These are phyloP conservation scores for Streptopelia turtur DNA, from an alignment of 2,797 vertebrate genomes.

Conservation along the genomic window DNA sequence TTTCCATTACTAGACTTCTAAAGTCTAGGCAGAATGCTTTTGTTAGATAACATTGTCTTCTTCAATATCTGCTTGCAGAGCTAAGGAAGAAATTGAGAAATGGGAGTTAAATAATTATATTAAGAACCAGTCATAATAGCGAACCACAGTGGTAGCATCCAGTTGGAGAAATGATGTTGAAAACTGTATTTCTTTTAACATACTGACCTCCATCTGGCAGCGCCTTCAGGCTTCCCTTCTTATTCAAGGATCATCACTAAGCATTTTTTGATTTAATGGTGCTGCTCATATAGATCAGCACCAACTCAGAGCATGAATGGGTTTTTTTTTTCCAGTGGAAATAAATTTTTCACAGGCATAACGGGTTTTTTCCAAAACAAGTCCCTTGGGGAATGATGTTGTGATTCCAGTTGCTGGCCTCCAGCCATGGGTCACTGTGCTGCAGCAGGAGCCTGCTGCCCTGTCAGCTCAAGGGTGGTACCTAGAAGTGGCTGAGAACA, in stretches of 20 bases:
- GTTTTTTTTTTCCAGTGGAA: background rate
- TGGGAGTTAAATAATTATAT: background rate
- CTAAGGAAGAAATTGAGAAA: background rate
- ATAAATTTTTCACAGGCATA: background rate
- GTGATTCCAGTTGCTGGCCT: background rate
- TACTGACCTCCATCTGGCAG: background rate
- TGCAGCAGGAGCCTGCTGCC: background rate
- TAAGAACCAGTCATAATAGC: background rate
- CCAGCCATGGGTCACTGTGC: fast-evolving
- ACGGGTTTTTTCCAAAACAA: background rate
- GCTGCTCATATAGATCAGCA: background rate
- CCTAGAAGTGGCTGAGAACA: background rate
- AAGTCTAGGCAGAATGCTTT: background rate
- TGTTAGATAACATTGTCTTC: background rate
- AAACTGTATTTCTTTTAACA: background rate
- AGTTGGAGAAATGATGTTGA: background rate
- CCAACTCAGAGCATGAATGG: background rate
- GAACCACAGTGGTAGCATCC: background rate
- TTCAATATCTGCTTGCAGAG: background rate
- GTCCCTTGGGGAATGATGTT: background rate
- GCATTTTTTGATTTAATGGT: background rate
- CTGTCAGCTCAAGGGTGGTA: fast-evolving
- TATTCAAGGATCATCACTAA: background rate
- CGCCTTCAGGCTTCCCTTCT: background rate
- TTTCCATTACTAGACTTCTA: background rate